Base-by-base conservation (phyloP, 2,113 vertebrate species). In the Coreoperca whiteheadi region DNA sequence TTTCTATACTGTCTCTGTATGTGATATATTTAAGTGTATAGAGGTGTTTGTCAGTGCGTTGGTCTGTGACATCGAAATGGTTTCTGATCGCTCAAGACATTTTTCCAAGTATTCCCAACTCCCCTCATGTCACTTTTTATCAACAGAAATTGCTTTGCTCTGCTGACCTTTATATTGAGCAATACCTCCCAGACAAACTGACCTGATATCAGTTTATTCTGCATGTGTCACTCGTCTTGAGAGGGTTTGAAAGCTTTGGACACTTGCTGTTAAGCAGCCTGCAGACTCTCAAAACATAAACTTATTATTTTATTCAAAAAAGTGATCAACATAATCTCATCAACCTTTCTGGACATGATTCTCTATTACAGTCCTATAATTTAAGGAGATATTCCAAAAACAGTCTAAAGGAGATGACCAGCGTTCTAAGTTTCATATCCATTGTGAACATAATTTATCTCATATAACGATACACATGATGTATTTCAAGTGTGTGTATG, bases 101-200 rank as follows among this genome's bases (percentile, higher is more conserved):
- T 74, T 81, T 41, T 76, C 41, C 54, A 66, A 79, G 84, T 81
- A 83, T 85, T 87, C 87, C 85, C 88, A 66, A 14, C 16, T 48
- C 72, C 74, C 54, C 77, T 63, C 39, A 3, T 79, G 82, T 83
- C 63, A 80, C 67, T 77, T 70, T 68, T 69, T 78, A 54, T 63
- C 32, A 39, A 4, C 54, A 69, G 73, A 77, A 85, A 75, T 54
- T 67, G 79, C 56, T 81, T 50, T 79, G 32, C 68, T 46, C 66
- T 28, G 79, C 39, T 77, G 82, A 85, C 79, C 79, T 89, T 87
- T 86, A 69, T 70, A 84, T 54, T 51, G 73, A 82, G 15, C 82
- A 28, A 23, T 34, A 60, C 77, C 53, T 83, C 43, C 32, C 63
- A 14, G 23, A 37, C 77, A 84, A 68, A 77, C 46, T 16, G 79